Evolutionary conservation across 2,797 vertebrate genomes (phyloP).

Genomic region (Enteromius trimaculatus): DNA sequence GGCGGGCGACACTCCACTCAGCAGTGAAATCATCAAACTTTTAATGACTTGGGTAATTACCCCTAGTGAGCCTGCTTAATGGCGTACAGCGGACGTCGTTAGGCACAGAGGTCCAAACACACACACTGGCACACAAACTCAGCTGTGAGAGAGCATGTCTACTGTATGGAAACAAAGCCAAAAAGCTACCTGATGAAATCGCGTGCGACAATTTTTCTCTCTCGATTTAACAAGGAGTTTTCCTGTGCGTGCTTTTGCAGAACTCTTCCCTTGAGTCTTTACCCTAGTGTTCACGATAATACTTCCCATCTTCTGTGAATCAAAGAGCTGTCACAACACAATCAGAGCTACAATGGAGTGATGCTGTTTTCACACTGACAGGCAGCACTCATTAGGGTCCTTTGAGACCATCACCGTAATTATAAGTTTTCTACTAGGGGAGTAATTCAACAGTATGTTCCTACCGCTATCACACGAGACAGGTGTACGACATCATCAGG

Average conservation of each 20-base stretch:
- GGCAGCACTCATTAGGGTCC: constrained; percentile 49
- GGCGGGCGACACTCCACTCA: constrained; percentile 77
- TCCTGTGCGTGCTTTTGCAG: constrained; percentile 37
- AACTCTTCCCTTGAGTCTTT: constrained; percentile 50
- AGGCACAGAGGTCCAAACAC: constrained; percentile 62
- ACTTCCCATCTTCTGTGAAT: constrained; percentile 49
- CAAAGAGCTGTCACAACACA: constrained; percentile 56
- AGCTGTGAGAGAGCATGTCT: constrained; percentile 24
- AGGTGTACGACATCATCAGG: constrained; percentile 55
- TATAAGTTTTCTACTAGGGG: constrained; percentile 48
- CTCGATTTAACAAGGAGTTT: constrained; percentile 50
- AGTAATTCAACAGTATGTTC: constrained; percentile 51
- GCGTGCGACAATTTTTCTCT: constrained; percentile 45
- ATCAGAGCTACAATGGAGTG: constrained; percentile 52
- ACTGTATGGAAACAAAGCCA: constrained; percentile 45
- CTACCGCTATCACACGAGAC: constrained; percentile 52
- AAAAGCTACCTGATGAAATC: constrained; percentile 61
- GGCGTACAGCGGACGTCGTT: constrained; percentile 77
- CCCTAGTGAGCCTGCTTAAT: constrained; percentile 80
- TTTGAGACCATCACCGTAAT: constrained; percentile 57
- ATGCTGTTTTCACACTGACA: constrained; percentile 45
- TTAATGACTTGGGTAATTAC: constrained; percentile 86
- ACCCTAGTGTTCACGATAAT: constrained; percentile 55
- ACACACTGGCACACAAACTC: constrained; percentile 55
- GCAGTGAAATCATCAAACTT: constrained; percentile 84